These are phyloP conservation scores for Pedionomus torquatus DNA, from an alignment of 2,113 vertebrate species.

Conservation along the genomic window DNA sequence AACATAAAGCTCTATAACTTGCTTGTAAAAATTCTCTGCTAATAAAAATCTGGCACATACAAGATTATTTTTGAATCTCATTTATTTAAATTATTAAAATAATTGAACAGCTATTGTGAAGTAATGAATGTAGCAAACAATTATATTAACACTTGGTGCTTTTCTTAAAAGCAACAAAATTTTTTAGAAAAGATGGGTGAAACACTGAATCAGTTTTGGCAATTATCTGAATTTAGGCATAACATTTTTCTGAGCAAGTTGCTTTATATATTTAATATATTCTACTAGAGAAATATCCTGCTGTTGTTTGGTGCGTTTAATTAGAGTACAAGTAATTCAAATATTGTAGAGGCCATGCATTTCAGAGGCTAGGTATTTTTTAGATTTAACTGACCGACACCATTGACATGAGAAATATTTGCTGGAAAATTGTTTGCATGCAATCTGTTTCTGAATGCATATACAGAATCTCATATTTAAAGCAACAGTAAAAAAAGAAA, in stretches of 20 bases:
- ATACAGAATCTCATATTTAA: background rate
- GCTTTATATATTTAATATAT: background rate
- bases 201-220: background rate
- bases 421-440: background rate
- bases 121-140: constrained; percentile 12
- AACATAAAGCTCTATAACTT: constrained; percentile 38
- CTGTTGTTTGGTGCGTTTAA: background rate
- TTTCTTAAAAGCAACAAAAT: background rate
- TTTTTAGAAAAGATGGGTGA: background rate
- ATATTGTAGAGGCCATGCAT: background rate
- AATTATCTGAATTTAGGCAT: background rate
- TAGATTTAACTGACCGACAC: background rate
- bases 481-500: background rate
- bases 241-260: background rate
- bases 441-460: background rate
- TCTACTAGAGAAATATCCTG: background rate
- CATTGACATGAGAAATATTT: background rate
- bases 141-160: background rate
- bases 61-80: background rate
- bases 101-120: constrained; percentile 10
- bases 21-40: constrained; percentile 38
- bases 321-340: background rate
- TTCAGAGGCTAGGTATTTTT: background rate
- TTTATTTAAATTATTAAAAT: constrained; percentile 51
- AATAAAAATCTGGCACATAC: constrained; percentile 23